Conservation (phyloP, 1,140 invertebrate genomes). For the Coboldia fuscipes region DNA sequence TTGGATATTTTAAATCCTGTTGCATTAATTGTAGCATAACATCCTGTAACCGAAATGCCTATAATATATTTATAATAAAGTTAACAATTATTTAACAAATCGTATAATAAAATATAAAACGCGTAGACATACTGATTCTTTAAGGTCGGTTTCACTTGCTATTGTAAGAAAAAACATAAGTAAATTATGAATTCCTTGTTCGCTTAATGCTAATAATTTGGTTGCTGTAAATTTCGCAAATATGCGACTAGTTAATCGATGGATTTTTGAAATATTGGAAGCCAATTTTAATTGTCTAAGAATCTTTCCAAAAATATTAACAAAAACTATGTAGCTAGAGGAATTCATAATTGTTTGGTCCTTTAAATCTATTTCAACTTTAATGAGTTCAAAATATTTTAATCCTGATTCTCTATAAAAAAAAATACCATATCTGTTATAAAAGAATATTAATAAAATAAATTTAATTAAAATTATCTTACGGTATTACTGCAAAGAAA, state of each 20-base stretch:
- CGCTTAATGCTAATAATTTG: slow-evolving; percentile 16
- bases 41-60: too few species aligned
- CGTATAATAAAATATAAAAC: too few species aligned
- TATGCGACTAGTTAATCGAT: slow-evolving; percentile 14
- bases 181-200: slow-evolving; percentile 18
- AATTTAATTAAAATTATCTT: slow-evolving; percentile 2
- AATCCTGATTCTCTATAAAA: too few species aligned
- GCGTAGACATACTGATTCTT: too few species aligned
- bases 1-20: too few species aligned
- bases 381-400: neutral
- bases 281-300: neutral
- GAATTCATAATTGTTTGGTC: too few species aligned
- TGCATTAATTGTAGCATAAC: too few species aligned
- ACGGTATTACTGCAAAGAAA: slow-evolving; percentile 10
- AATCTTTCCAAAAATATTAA: slow-evolving; percentile 1
- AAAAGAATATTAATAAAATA: neutral
- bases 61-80: too few species aligned
- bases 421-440: neutral
- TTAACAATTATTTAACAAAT: too few species aligned
- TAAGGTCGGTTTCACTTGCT: slow-evolving; percentile 9
- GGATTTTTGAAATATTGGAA: too few species aligned
- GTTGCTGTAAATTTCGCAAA: slow-evolving; percentile 17
- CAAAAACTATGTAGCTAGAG: slow-evolving; percentile 1
- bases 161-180: slow-evolving; percentile 16
- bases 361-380: neutral